Evolutionary conservation across 2,113 vertebrate species (phyloP).

Genomic region (Pycnonotus jocosus): DNA sequence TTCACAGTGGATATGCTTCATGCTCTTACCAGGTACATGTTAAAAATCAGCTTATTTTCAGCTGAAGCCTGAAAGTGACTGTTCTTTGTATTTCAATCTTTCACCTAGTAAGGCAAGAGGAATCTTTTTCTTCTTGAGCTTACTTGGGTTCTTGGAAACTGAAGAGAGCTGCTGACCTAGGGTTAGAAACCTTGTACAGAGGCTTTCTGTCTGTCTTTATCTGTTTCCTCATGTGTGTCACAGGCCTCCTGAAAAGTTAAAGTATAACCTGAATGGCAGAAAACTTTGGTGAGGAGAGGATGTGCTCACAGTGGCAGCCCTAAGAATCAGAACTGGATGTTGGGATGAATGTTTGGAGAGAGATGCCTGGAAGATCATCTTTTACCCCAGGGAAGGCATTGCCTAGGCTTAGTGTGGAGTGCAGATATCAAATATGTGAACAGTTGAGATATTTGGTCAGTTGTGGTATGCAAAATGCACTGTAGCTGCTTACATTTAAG

Average conservation of each 20-base stretch:
- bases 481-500: neutral
- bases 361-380: neutral
- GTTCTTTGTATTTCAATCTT: neutral
- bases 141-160: neutral
- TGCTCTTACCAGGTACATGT: neutral
- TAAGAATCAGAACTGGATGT: neutral
- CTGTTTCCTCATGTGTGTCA: neutral
- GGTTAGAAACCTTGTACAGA: neutral
- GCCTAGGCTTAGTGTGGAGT: neutral
- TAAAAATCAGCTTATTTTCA: neutral
- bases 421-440: neutral
- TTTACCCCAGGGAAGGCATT: neutral
- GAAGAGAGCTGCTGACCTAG: neutral
- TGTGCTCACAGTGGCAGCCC: neutral
- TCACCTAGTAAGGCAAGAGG: neutral
- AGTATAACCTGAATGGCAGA: neutral
- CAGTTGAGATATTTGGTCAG: neutral
- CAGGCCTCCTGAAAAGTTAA: neutral
- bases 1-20: neutral
- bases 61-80: neutral
- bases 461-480: neutral
- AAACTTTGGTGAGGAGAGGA: neutral
- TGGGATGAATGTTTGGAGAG: neutral
- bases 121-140: neutral
- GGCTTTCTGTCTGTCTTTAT: neutral